phyloP scores from a whole-genome alignment of 2,888 invertebrate species.

The Meandrusa payeni region DNA sequence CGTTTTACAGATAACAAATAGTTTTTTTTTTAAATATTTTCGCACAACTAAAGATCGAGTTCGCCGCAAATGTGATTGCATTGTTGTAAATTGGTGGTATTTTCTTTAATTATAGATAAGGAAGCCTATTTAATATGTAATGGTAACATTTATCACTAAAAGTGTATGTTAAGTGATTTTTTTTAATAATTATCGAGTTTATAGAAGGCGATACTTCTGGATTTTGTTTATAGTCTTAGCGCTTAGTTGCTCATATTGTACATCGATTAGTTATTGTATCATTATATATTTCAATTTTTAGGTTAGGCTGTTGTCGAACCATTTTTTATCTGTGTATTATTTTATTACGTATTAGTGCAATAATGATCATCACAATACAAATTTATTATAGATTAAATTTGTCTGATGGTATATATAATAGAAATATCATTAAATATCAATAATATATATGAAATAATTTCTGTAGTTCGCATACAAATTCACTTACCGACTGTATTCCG shows the following conservation, averaged over 20 bases:
- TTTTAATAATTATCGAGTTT: slow-evolving; percentile 15
- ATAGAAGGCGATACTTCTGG: slow-evolving; percentile 5
- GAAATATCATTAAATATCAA: slow-evolving; percentile 6
- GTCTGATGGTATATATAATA: slow-evolving; percentile 8
- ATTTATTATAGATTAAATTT: slow-evolving; percentile 7
- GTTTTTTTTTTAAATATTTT: slow-evolving; percentile 1
- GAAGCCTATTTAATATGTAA: slow-evolving; percentile 17
- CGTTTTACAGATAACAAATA: slow-evolving; percentile 5
- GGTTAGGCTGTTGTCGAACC: slow-evolving; percentile 19
- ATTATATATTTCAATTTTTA: slow-evolving; percentile 29
- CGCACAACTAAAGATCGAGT: slow-evolving; percentile 15
- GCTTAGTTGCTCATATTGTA: slow-evolving; percentile 61
- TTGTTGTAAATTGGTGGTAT: slow-evolving; percentile 2
- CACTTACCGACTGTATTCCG: no score
- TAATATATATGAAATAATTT: background rate
- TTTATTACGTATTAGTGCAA: slow-evolving; percentile 23
- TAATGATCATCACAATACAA: slow-evolving; percentile 19
- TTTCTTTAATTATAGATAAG: slow-evolving; percentile 9
- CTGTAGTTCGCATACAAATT: no score
- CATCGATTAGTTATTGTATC: slow-evolving; percentile 57
- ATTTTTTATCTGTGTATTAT: no score
- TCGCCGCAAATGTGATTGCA: slow-evolving; percentile 1
- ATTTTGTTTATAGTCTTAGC: slow-evolving; percentile 28
- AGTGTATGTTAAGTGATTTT: slow-evolving; percentile 20
- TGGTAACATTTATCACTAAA: slow-evolving; percentile 18